Evolutionary conservation across 2,888 invertebrate species (phyloP).

Genomic region (Nephrotoma flavescens): DNA sequence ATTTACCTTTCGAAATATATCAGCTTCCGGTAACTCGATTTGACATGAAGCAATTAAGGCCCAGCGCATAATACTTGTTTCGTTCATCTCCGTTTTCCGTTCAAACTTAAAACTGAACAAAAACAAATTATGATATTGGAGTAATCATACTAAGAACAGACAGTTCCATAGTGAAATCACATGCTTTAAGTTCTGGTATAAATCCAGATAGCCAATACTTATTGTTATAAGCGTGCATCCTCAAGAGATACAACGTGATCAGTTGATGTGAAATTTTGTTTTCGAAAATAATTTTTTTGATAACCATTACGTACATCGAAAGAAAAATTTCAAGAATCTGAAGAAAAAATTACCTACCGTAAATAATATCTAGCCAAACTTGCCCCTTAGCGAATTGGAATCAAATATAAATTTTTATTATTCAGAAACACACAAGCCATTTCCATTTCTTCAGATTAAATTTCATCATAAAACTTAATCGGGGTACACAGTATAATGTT

Average conservation of each 20-base stretch:
- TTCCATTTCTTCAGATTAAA: background rate
- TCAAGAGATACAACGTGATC: background rate
- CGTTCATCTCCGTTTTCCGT: no score
- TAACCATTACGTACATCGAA: background rate
- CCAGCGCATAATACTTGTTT: no score
- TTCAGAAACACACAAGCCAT: background rate
- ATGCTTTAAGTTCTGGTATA: no score
- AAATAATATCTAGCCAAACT: background rate
- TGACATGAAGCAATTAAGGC: no score
- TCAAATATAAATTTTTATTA: background rate
- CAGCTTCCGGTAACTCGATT: no score
- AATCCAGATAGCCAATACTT: no score
- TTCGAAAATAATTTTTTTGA: background rate
- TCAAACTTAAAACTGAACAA: no score
- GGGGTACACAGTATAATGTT: background rate
- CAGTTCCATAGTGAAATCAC: no score
- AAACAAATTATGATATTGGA: no score
- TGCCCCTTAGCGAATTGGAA: background rate
- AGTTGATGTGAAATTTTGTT: background rate
- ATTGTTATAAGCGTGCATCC: background rate
- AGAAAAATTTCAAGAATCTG: no score
- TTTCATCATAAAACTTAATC: background rate
- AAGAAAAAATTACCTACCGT: background rate
- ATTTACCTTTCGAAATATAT: no score
- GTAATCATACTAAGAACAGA: no score